Evolutionary conservation across 2,888 invertebrate species (phyloP).

Genomic region (Baccha elongata): DNA sequence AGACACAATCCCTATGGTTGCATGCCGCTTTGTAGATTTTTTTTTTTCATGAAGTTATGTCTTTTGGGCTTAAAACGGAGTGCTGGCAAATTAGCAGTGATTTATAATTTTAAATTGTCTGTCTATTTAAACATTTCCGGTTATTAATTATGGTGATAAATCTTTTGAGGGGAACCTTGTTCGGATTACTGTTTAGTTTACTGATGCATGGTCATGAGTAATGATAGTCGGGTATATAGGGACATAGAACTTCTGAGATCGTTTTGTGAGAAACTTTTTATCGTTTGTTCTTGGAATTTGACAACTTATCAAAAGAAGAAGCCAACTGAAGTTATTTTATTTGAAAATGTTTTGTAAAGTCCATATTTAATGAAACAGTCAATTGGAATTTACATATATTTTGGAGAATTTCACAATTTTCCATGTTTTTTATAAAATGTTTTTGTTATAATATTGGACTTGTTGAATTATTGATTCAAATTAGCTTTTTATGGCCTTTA

Average conservation of each 20-base stretch:
- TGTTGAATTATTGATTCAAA: too few species aligned
- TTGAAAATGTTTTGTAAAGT: too few species aligned
- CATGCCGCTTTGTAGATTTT: conserved; percentile 33
- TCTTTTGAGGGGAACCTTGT: conserved; percentile 38
- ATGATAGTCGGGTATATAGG: conserved; percentile 10
- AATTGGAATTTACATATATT: too few species aligned
- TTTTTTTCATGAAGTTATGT: conserved; percentile 38
- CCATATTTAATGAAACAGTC: too few species aligned
- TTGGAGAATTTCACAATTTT: too few species aligned
- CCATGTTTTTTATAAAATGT: too few species aligned
- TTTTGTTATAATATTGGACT: too few species aligned
- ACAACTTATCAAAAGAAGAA: too few species aligned
- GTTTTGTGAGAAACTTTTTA: conserved; percentile 19
- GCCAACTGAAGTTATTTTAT: too few species aligned
- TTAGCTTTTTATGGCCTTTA: too few species aligned
- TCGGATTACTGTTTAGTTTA: conserved; percentile 31
- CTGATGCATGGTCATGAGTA: conserved; percentile 28
- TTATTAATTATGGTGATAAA: conserved; percentile 70
- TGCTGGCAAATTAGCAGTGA: conserved; percentile 70
- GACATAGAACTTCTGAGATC: conserved; percentile 27
- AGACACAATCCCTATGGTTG: conserved; percentile 61
- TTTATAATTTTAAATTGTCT: conserved; percentile 73
- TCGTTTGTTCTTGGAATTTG: conserved; percentile 18
- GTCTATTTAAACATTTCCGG: conserved; percentile 74
- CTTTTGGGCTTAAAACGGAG: conserved; percentile 20